phyloP scores from a whole-genome alignment of 2,888 invertebrate species.

The Drosophila subsilvestris region DNA sequence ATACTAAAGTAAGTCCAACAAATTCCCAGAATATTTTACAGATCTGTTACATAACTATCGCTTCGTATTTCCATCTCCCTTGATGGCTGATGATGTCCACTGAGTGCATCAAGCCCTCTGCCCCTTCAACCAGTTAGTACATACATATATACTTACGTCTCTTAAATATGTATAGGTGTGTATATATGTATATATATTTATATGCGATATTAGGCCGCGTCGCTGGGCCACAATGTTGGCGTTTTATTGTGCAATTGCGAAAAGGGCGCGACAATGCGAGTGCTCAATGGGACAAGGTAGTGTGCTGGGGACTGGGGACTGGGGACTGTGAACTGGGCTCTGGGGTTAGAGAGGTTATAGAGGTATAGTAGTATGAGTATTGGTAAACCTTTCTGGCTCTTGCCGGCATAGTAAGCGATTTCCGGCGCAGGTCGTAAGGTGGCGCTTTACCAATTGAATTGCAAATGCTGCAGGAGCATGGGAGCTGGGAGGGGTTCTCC shows the following conservation, averaged over 20 bases:
- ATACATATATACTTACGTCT: constrained; percentile 11
- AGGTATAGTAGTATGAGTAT: constrained; percentile 28
- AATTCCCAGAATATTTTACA: too few species aligned
- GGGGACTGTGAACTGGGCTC: not conserved
- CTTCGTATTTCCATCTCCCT: constrained; percentile 19
- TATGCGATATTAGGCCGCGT: constrained; percentile 55
- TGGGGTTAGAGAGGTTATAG: constrained; percentile 18
- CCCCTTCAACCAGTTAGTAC: constrained; percentile 18
- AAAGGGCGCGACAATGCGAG: constrained; percentile 45
- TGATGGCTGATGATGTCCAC: constrained; percentile 39
- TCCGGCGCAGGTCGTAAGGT: constrained; percentile 74
- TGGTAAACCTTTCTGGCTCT: constrained; percentile 61
- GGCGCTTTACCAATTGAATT: constrained; percentile 79
- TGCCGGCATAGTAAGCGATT: constrained; percentile 78
- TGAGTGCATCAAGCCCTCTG: constrained; percentile 15
- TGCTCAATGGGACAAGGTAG: not conserved
- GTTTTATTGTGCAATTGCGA: constrained; percentile 68
- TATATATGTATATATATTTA: constrained; percentile 47
- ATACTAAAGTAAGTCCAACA: too few species aligned
- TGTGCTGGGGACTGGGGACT: too few species aligned
- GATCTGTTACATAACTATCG: constrained; percentile 4
- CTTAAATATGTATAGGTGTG: not conserved
- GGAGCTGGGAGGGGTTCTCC: constrained; percentile 11
- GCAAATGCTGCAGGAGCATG: constrained; percentile 73
- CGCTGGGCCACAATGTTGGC: constrained; percentile 57